Evolutionary conservation across 2,888 invertebrate genomes (phyloP).

Genomic region (Polydrusus tereticollis): DNA sequence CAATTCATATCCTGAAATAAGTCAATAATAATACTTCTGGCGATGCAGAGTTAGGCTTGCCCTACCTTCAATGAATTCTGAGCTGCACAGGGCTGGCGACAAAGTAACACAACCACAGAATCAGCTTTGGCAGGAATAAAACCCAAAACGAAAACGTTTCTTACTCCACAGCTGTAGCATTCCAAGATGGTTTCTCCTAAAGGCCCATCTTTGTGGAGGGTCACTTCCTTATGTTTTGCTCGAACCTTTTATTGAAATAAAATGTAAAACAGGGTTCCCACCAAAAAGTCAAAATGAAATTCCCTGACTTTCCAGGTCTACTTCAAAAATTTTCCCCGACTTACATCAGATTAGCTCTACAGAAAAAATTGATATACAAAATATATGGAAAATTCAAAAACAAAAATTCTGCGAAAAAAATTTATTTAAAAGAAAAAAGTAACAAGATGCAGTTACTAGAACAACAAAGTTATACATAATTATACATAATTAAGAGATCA

Average conservation of each 20-base stretch:
- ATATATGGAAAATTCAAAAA: too few species aligned
- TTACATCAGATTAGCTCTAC: too few species aligned
- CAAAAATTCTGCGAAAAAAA: too few species aligned
- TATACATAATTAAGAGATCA: too few species aligned
- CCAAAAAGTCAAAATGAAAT: too few species aligned
- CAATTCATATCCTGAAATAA: constrained; percentile 90
- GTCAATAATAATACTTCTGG: background rate
- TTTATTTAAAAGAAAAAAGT: too few species aligned
- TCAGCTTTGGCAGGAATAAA: constrained; percentile 99
- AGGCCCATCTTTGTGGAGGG: constrained; percentile 96
- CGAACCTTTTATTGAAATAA: constrained; percentile 67
- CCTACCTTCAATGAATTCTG: constrained; percentile 89
- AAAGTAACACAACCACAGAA: constrained; percentile 96
- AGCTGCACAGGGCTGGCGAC: constrained; percentile 98
- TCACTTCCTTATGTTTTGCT: constrained; percentile 99
- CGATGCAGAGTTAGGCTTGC: background rate
- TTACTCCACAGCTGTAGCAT: constrained; percentile 98
- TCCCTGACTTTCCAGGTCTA: too few species aligned
- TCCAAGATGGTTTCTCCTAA: constrained; percentile 97
- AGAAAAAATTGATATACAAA: too few species aligned
- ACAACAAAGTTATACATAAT: too few species aligned
- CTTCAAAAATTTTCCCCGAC: too few species aligned
- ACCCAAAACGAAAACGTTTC: constrained; percentile 98
- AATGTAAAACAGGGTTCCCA: background rate
- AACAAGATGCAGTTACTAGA: too few species aligned